Conservation (phyloP, 2,113 vertebrate species). For the Varanus salvator region DNA sequence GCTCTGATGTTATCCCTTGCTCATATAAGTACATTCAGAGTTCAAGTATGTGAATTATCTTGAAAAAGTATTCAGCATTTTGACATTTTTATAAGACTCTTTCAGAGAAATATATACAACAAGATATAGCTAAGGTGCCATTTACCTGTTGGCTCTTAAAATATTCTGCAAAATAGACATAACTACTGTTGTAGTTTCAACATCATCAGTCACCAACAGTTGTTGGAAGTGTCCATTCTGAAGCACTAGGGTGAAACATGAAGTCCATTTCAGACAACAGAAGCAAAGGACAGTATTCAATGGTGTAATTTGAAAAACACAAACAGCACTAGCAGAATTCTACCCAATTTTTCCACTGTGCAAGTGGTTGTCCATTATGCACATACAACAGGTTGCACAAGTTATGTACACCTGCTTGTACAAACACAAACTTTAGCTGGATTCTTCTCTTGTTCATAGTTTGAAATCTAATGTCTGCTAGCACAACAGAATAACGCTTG, state of each 20-base stretch:
- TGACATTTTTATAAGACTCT: constrained; percentile 24
- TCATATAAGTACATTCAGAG: neutral
- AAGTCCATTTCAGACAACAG: constrained; percentile 41
- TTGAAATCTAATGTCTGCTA: no score
- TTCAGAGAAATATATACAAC: constrained; percentile 36
- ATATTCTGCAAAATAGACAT: constrained; percentile 85
- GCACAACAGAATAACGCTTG: no score
- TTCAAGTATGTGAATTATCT: neutral
- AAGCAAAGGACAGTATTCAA: neutral
- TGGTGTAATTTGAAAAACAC: neutral
- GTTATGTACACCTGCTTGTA: no score
- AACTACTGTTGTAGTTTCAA: constrained; percentile 77
- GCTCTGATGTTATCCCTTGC: no score
- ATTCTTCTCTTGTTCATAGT: no score
- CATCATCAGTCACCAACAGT: constrained; percentile 86
- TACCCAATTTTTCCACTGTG: no score
- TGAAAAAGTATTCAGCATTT: neutral
- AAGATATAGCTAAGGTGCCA: constrained; percentile 37
- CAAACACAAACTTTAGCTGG: no score
- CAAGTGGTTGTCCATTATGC: no score
- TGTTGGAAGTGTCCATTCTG: constrained; percentile 86
- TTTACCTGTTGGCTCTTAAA: constrained; percentile 85
- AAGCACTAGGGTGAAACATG: constrained; percentile 79
- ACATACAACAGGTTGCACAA: no score
- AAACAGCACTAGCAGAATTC: no score